Base-by-base conservation (phyloP, 2,888 invertebrate genomes). In the Yponomeuta evonymella region DNA sequence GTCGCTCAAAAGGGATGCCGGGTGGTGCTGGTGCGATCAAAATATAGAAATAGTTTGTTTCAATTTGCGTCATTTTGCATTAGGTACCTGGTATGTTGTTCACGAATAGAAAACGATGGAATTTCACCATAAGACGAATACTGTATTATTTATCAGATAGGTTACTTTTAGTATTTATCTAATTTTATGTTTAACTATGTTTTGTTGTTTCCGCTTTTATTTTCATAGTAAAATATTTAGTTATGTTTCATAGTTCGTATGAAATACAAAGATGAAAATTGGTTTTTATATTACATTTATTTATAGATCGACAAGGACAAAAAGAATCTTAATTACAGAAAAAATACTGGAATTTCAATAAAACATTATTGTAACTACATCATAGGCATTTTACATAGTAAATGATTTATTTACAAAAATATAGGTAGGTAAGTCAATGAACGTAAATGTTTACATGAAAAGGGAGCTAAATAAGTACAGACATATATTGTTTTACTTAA, bases 311-410 rank as follows among this genome's bases (percentile, higher is more conserved):
- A 72, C 73, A 73, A 74, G 72, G 74, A 75, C 73, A 73, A 73
- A 74, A 73, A 75, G 74, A 58, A 71, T 67, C 67, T 33, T 75
- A 65, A 58, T 58, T 74, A 69, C 63, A 74, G 71, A 72, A 69
- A 72, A 73, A 73, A 73, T 74, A 73, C 73, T 75, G 74, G 73
- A 74, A 75, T 15, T 58, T 58, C 12, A 15, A 58, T 15, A 2
- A 15, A 15, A 15, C 6, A 58, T 43, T 33, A 43, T 43, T 43
- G 43, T 43, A 43, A 43, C 43, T 5, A 43, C 33, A 43, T 43
- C 43, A 43, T 43, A 8, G 8, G 1, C 6, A 43, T 8, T 43
- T 43, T 43, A 43, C 43, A 43, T 8, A 43, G 43, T 43, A 43
- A 43, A 43, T 43, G 6, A 43, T 43, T 43, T 43, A 43, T 43